Conservation (phyloP, 2,797 vertebrate genomes). For the Sibirionetta formosa region DNA sequence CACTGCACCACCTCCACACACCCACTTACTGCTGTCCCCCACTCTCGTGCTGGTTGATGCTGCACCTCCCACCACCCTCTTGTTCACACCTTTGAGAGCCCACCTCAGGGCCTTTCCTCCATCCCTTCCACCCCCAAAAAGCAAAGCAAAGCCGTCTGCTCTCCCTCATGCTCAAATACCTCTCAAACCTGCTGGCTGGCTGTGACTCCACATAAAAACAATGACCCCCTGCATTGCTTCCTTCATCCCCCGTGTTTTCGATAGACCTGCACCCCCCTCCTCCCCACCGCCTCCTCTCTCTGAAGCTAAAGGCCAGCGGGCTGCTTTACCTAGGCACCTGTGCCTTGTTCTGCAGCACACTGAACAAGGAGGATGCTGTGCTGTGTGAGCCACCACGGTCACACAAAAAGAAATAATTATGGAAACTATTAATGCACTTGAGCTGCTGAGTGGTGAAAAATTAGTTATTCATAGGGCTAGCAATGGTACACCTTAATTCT, state of each 20-base stretch:
- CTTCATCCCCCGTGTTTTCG: not conserved
- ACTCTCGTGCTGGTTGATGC: rapidly evolving
- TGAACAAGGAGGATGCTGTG: not conserved
- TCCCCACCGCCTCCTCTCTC: not conserved
- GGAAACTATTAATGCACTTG: not conserved
- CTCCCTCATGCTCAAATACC: not conserved
- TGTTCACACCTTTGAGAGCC: too few relatives aligned
- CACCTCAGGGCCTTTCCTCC: not conserved
- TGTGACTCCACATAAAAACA: not conserved
- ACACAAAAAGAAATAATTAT: not conserved
- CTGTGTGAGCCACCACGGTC: rapidly evolving
- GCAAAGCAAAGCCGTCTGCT: not conserved
- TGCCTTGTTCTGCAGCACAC: rapidly evolving
- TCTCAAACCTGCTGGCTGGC: not conserved
- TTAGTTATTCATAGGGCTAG: not conserved
- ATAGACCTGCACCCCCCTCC: not conserved
- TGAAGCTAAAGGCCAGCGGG: rapidly evolving
- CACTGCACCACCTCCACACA: rapidly evolving
- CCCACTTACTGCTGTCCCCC: not conserved
- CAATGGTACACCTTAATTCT: not conserved
- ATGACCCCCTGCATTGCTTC: rapidly evolving
- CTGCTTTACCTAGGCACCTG: not conserved
- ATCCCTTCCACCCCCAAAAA: not conserved
- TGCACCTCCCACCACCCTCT: not conserved
- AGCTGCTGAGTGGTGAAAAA: not conserved